Evolutionary conservation across 2,888 invertebrate species (phyloP), one percentile per base, ranked within the genome.

Genomic region (Bimastos eiseni): DNA sequence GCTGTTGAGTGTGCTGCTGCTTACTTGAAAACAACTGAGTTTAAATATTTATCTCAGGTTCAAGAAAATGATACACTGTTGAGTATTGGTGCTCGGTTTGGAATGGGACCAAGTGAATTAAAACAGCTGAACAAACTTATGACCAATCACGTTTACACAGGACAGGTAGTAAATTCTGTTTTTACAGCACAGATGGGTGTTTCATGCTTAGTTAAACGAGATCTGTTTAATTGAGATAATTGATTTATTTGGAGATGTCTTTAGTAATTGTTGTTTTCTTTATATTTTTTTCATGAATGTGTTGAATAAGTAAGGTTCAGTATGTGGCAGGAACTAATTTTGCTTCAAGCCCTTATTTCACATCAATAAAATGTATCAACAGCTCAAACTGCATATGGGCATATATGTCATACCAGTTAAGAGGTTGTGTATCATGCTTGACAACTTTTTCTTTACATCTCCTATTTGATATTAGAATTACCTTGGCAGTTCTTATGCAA

Each of bases 91-190:
- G 86, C 86, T 86, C 86, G n/a, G 24, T 86, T 86, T 86, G 86
- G 37, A 34, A 86, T 86, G 86, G 86, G 36, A 34, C 86, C 86
- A 86, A 86, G 86, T 36, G 86, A 86, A 86, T 37, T 86, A 86
- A 86, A 86, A 86, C 86, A 37, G 86, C 86, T 86, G 86, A 86
- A 86, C 86, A 86, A 37, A 86, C 36, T 86, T 34, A 86, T 86
- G 86, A 36, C 21, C 37, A 86, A 37, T 86, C 86, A 86, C 21
- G 11, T 86, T 34, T 86, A 86, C 34, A 86, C 86, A 36, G 37
- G 37, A 86, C 86, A 86, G 86, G 86, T 86, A 86, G 36, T 37
- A 34, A 24, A n/a, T n/a, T n/a, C n/a, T n/a, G n/a, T n/a, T n/a
- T n/a, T n/a, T n/a, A n/a, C n/a, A n/a, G n/a, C n/a, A n/a, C n/a